Conservation (phyloP, 2,888 invertebrate genomes). For the Camptogramma bilineatum region DNA sequence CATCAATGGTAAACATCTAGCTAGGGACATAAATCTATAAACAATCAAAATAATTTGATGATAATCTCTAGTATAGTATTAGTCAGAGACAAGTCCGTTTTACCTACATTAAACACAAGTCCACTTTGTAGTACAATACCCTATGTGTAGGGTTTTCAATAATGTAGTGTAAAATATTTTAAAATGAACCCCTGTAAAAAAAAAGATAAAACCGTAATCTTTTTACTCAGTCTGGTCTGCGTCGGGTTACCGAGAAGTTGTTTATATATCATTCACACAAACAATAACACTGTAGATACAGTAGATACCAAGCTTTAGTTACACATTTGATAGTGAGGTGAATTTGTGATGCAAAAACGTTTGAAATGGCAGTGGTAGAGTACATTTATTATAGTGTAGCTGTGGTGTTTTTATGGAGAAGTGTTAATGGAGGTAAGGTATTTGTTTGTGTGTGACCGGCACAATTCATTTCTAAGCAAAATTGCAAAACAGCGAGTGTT, state of each 20-base stretch:
- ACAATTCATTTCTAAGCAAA: neutral
- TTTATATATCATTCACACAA: neutral
- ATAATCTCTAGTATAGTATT: too few relatives aligned
- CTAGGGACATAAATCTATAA: too few relatives aligned
- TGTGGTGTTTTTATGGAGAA: constrained; percentile 11
- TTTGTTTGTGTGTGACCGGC: neutral
- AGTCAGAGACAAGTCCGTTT: too few relatives aligned
- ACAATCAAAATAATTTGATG: too few relatives aligned
- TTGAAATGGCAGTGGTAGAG: constrained; percentile 6
- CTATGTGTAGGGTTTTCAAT: too few relatives aligned
- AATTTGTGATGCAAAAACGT: neutral
- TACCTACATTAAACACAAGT: too few relatives aligned
- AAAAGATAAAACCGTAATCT: neutral
- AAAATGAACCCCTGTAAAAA: neutral
- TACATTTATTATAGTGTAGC: constrained; percentile 4
- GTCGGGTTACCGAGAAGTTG: neutral
- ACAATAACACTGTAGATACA: neutral
- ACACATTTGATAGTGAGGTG: neutral
- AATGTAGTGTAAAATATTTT: too few relatives aligned
- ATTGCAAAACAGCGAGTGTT: too few relatives aligned
- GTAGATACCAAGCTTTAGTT: too few relatives aligned
- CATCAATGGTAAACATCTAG: too few relatives aligned
- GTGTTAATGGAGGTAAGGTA: constrained; percentile 25
- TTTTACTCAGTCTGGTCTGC: neutral
- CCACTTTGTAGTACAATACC: too few relatives aligned